phyloP scores from a whole-genome alignment of 2,113 vertebrate genomes.

The Crotophaga sulcirostris region DNA sequence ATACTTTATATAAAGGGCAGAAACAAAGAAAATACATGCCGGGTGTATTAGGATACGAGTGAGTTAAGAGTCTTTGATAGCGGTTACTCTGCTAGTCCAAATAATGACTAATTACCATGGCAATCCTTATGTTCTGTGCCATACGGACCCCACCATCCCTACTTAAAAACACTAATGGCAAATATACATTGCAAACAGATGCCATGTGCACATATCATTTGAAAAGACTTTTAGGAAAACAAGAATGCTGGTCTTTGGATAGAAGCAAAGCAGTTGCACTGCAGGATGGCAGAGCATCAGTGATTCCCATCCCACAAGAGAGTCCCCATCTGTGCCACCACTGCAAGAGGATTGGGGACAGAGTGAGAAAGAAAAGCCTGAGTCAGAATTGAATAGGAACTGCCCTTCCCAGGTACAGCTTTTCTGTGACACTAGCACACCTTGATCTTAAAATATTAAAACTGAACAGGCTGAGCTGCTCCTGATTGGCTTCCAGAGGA shows the following conservation, averaged over 20 bases:
- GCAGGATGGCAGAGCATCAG: conserved; percentile 32
- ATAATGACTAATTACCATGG: conserved; percentile 64
- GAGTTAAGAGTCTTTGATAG: conserved; percentile 50
- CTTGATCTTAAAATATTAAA: not conserved
- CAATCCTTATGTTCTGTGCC: conserved; percentile 66
- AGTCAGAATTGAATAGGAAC: not conserved
- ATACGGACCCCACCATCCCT: conserved; percentile 50
- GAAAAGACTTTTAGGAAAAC: conserved; percentile 55
- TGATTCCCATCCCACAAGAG: not conserved
- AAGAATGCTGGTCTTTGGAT: conserved; percentile 24
- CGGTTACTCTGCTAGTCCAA: conserved; percentile 63
- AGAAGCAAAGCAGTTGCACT: conserved; percentile 1
- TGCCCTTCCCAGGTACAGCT: not conserved
- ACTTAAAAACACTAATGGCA: conserved; percentile 59
- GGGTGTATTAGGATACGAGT: not conserved
- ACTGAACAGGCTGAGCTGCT: not conserved
- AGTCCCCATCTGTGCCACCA: conserved; percentile 26
- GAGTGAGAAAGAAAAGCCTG: not conserved
- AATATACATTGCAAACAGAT: conserved; percentile 68
- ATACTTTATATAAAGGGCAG: not conserved
- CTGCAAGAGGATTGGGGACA: not conserved
- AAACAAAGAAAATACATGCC: not conserved
- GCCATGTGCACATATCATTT: conserved; percentile 50
- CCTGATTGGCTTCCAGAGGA: not conserved
- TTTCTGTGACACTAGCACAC: not conserved